Evolutionary conservation across 2,113 vertebrate species (phyloP), one percentile per base, ranked within the genome.

Genomic region (Bos javanicus): DNA sequence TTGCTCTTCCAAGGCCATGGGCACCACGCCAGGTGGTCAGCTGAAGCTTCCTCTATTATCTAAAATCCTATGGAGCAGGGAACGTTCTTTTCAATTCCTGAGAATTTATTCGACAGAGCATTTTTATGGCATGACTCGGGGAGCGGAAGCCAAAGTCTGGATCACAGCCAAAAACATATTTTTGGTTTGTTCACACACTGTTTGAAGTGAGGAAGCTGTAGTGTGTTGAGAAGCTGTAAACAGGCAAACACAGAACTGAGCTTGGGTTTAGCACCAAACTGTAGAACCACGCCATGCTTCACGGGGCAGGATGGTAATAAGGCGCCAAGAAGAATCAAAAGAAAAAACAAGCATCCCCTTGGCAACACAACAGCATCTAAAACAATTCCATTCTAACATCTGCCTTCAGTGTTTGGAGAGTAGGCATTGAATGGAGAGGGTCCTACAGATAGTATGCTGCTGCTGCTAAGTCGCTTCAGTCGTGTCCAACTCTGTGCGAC

Each of bases 121-220:
- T 81, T 57, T 90, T 98, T 95, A 97, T 94, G 71, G 94, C 26
- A 93, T 54, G 57, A 91, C 74, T 30, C 1, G 50, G 60, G 83
- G 98, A 98, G 95, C 1, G 23, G 97, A 97, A 94, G 36, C 21
- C 97, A 95, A 97, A 67, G 6, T 28, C 46, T 86, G 90, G 21
- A 10, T 84, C 92, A 67, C n/a, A 92, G 33, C 78, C 93, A 87
- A 54, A 64, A 88, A 52, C 62, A 54, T 93, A 93, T 26, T 97
- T 91, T 98, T 60, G 64, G 91, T 59, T 95, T 60, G 50, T 59
- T 94, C 81, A 16, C 80, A 95, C 56, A 81, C 74, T 67, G 26
- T 87, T 76, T 91, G 89, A 93, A 94, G 92, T 89, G 50, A 83
- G 82, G 96, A 85, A 88, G 94, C 97, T 83, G 26, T 64, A 94